Evolutionary conservation across 2,113 vertebrate species (phyloP).

Genomic region (Madoqua kirkii): DNA sequence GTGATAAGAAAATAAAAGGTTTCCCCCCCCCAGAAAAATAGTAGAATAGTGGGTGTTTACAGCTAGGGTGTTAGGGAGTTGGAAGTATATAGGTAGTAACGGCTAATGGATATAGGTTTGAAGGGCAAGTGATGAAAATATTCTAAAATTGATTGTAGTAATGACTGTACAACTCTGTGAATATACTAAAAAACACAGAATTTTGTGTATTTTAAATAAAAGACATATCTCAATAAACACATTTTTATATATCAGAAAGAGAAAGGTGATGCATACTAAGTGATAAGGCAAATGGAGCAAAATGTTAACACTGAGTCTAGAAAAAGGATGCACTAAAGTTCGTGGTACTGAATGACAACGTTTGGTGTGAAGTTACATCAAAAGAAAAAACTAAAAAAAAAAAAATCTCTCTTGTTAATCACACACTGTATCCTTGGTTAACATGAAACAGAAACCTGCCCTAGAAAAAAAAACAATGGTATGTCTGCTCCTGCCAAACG

Average conservation of each 20-base stretch:
- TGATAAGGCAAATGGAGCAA: conserved; percentile 17
- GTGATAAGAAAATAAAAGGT: neutral
- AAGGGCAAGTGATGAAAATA: neutral
- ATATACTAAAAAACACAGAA: neutral
- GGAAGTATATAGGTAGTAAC: neutral
- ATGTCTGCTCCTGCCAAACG: neutral
- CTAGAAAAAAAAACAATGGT: neutral
- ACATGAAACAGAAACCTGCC: neutral
- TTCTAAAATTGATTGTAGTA: neutral
- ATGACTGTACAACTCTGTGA: neutral
- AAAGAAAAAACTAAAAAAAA: neutral
- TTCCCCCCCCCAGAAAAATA: too few relatives aligned
- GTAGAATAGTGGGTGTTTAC: neutral
- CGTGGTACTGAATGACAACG: neutral
- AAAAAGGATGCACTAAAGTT: neutral
- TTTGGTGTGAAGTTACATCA: neutral
- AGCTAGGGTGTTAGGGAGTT: neutral
- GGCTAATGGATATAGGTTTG: neutral
- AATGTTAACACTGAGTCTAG: neutral
- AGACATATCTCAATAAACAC: neutral
- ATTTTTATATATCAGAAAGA: neutral
- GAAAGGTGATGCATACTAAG: neutral
- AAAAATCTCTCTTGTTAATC: neutral
- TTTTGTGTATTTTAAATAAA: neutral
- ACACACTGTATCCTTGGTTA: neutral